phyloP scores from a whole-genome alignment of 2,888 invertebrate species.

The Eumerus sabulonum region DNA sequence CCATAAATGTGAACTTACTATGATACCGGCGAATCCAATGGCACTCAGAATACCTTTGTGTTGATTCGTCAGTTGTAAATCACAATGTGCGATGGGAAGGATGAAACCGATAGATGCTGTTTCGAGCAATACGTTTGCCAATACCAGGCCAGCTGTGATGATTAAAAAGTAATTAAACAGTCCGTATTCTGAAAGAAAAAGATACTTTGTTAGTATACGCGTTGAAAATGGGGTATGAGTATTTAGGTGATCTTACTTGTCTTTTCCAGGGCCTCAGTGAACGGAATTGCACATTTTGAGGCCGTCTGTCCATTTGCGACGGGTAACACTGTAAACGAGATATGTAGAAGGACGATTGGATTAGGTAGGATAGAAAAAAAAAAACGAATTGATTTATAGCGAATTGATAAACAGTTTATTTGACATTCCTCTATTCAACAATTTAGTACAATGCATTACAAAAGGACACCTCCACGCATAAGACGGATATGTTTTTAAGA shows the following conservation, averaged over 20 bases:
- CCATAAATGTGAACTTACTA: constrained; percentile 81
- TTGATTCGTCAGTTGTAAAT: constrained; percentile 76
- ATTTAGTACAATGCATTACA: constrained; percentile 23
- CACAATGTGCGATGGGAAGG: constrained; percentile 80
- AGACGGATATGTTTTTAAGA: constrained; percentile 38
- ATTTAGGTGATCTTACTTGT: constrained; percentile 39
- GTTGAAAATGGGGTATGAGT: neutral
- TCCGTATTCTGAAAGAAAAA: constrained; percentile 79
- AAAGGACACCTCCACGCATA: constrained; percentile 29
- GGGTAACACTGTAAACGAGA: constrained; percentile 46
- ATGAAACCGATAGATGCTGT: constrained; percentile 80
- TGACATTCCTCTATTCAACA: neutral
- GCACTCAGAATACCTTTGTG: constrained; percentile 78
- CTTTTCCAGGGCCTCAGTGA: constrained; percentile 57
- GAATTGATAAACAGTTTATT: too few species aligned
- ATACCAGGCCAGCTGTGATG: constrained; percentile 79
- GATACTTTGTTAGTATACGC: neutral
- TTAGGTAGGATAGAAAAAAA: neutral
- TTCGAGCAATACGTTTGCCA: constrained; percentile 79
- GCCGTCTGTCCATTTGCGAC: constrained; percentile 38
- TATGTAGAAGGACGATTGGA: neutral
- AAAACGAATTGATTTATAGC: neutral
- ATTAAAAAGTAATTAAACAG: constrained; percentile 80
- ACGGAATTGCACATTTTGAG: constrained; percentile 35
- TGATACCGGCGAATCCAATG: constrained; percentile 78